A percentile compares a stretch with the other conserved stretches of the same genome.
Evolutionary conservation across 2,888 invertebrate genomes (phyloP).

Genomic region (Cheilosia vernalis): DNA sequence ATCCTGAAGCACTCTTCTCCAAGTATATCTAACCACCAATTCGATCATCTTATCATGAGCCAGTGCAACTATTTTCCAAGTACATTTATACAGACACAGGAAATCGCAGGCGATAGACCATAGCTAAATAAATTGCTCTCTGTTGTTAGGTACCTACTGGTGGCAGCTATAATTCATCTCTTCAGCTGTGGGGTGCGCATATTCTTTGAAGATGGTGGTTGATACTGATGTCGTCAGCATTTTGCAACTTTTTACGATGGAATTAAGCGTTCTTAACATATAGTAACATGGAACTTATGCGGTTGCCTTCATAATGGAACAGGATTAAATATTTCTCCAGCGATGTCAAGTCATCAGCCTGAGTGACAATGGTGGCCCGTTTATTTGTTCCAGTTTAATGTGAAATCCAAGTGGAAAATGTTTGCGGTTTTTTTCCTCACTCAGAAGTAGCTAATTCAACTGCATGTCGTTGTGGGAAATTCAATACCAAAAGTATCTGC

Average conservation of each 20-base stretch:
- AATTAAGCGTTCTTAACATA: neutral
- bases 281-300: neutral
- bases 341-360: constrained; percentile 9
- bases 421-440: constrained; percentile 33
- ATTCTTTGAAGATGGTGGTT: constrained; percentile 30
- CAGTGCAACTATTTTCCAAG: neutral
- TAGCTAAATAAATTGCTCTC: constrained; percentile 40
- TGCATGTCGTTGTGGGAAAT: constrained; percentile 40
- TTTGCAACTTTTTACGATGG: constrained; percentile 3
- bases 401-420: constrained; percentile 25
- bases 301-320: neutral
- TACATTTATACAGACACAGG: constrained; percentile 19
- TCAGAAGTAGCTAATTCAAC: neutral
- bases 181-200: neutral
- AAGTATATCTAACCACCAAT: constrained; percentile 23
- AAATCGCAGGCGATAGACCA: constrained; percentile 56
- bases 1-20: constrained; percentile 16
- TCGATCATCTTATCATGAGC: constrained; percentile 37
- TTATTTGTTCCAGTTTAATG: constrained; percentile 24
- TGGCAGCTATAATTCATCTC: constrained; percentile 39
- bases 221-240: constrained; percentile 5
- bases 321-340: constrained; percentile 36
- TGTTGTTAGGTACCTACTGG: constrained; percentile 16
- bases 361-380: constrained; percentile 36
- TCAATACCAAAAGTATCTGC: constrained; percentile 23